Base-by-base conservation (phyloP, 2,113 vertebrate genomes). In the Pithys albifrons region DNA sequence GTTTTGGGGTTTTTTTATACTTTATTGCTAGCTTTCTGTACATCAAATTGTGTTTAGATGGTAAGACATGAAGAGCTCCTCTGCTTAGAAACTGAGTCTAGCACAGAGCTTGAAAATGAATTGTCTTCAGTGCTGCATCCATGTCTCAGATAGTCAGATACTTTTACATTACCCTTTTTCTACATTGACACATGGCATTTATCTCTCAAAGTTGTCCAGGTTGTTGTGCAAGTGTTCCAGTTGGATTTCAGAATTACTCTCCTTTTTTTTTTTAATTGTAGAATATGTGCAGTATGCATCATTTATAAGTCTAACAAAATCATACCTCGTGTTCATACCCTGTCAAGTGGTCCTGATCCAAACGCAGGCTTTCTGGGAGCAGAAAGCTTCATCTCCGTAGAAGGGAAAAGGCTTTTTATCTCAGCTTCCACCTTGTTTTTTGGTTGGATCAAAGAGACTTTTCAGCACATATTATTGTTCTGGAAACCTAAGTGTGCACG, bases 81-180 rank as follows among this genome's bases (percentile, higher is more conserved):
- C 22, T 54, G 39, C 22, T 71, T 22, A 57, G 15, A 27, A 59
- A 61, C 46, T 25, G 33, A 61, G 41, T 31, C 27, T 55, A 33
- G 39, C 4, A 23, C 9, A 29, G 28, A 59, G 31, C 12, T 78
- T 48, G 54, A 59, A 84, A 35, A 67, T 4, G 17, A 41, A 20
- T 35, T 84, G 39, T 43, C 27, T 73, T 16, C 16, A 45, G 14
- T 1, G 0, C 27, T 67, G 8, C 23, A 27, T 28, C 2, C 0
- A 7, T 48, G 9, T 64, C 23, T 64, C 23, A 45, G 29, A 33
- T 45, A 65, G 29, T 55, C 31, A 18, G 31, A 27, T 33, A 46
- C 3, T 6, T 39, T 46, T 46, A n/a, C 11, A 8, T 58, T 33
- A 22, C 18, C 9, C 19, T 66, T 79, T 79, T 69, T 39, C 49